Base-by-base conservation (phyloP, 2,888 invertebrate genomes). In the Dryomyza anilis region DNA sequence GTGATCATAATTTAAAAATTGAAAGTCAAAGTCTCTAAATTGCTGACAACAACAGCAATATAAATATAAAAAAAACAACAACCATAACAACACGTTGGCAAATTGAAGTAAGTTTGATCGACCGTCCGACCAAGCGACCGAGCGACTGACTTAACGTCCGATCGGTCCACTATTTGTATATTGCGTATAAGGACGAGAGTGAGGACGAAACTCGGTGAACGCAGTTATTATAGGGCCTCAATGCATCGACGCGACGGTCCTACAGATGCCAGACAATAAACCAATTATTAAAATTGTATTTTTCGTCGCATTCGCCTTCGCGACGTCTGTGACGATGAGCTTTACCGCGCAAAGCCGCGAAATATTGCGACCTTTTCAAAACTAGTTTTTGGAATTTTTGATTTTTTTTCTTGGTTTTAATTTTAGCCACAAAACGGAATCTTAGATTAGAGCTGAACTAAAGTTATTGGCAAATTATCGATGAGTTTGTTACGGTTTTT, bases 261-360 rank as follows among this genome's bases (percentile, higher is more conserved):
- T 66, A 70, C 74, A 73, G 72, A 73, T 73, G 73, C 74, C 74
- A 74, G 73, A 73, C 73, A 72, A 70, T 69, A 72, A 73, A 73
- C 72, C 78, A 81, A 80, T 80, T 81, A 80, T 81, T 77, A 75
- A 80, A 81, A 80, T 80, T 80, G 78, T 80, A 78, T 73, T 74
- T 73, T 72, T 66, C 66, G 65, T 67, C 67, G 61, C 53, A 53
- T 60, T 60, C 48, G 30, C 46, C 39, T 30, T 48, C 59, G 46
- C 33, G 25, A 29, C 33, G 21, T 50, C 39, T 39, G n/a, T 14
- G 21, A 33, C 45, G 57, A 2, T 45, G 56, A 56, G 19, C 53
- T 33, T 30, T 21, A 14, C 16, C n/a, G 43, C 4, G n/a, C n/a
- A n/a, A n/a, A n/a, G n/a, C n/a, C n/a, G n/a, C n/a, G n/a, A n/a